Evolutionary conservation across 1,140 invertebrate genomes (phyloP), one percentile per base, ranked within the genome.

Genomic region (Drosophila chauvacae): DNA sequence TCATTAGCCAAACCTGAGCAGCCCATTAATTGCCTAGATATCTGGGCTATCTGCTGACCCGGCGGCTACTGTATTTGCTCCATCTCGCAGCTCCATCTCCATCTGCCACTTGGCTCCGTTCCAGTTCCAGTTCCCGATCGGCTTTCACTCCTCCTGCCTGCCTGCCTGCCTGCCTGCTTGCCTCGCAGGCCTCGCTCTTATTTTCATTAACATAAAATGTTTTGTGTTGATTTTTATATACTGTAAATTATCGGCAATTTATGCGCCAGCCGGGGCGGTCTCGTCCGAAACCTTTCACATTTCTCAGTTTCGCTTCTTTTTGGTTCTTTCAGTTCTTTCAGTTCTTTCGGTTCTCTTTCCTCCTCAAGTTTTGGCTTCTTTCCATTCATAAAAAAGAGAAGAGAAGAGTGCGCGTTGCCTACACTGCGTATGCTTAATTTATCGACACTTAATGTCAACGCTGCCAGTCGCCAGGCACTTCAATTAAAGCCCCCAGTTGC

Each of bases 371-470:
- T 64, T 39, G 7, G 35, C 42, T 63, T 58, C 51, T 26, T 48
- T 47, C 68, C 84, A 88, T 88, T 88, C 84, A 88, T 90, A 88
- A 87, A 84, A 68, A 70, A 11, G 18, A 77, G 11, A 33, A 18
- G 10, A 11, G 53, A 33, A 18, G 10, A 11, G 53, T 42, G 53
- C 51, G 55, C 56, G 62, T 13, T 37, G 69, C 69, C 18, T 55
- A 90, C 85, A 85, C 66, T 62, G 85, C 85, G 85, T 90, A 88
- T 90, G 68, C 83, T 91, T 91, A 91, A 91, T 91, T 91, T 91
- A 91, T 91, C 66, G 87, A 88, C 80, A 91, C 88, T 91, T 91
- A 91, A 87, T 82, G 87, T 82, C 83, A 91, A 91, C 81, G 87
- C 80, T 77, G 83, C 80, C 77, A 84, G 55, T 83, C 85, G 68